Base-by-base conservation (phyloP, 2,888 invertebrate genomes). In the Sympetrum striolatum region DNA sequence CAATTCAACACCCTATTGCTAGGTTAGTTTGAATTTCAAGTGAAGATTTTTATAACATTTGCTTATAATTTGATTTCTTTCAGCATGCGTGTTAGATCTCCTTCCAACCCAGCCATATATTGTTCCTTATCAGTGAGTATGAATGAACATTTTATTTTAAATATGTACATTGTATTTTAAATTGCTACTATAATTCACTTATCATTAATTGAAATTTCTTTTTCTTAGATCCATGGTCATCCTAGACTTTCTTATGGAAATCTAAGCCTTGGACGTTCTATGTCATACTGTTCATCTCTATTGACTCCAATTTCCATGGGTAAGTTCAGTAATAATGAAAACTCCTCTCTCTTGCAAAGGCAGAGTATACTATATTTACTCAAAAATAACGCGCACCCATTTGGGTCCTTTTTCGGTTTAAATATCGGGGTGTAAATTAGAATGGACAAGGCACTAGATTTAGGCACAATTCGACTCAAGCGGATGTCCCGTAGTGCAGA, bases 291-390 rank as follows among this genome's bases (percentile, higher is more conserved):
- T 64, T 90, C 90, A 81, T 81, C 90, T 37, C 82, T 90, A 31
- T 48, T 90, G 48, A 81, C 90, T 31, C 90, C 90, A 4, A 81
- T 81, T 25, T 90, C 90, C n/a, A 81, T 81, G 81, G 81, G 90
- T 90, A 35, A 90, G 90, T 82, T 14, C 48, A 0, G 4, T 22
- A 31, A 14, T 12, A 31, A 31, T 53, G 44, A 8, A 8, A 44
- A 39, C 39, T 6, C 6, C 6, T 39, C 39, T 39, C 6, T 5
- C 2, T 39, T 5, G 39, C 39, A 39, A 6, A 39, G 6, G 2
- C n/a, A n/a, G n/a, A n/a, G n/a, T n/a, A n/a, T n/a, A n/a, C n/a
- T n/a, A n/a, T n/a, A n/a, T n/a, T n/a, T n/a, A n/a, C n/a, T n/a
- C n/a, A n/a, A n/a, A n/a, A n/a, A n/a, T n/a, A n/a, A n/a, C n/a